These are phyloP conservation scores for Lasioglossum villosulum DNA, from an alignment of 2,888 invertebrate genomes.

Conservation along the genomic window DNA sequence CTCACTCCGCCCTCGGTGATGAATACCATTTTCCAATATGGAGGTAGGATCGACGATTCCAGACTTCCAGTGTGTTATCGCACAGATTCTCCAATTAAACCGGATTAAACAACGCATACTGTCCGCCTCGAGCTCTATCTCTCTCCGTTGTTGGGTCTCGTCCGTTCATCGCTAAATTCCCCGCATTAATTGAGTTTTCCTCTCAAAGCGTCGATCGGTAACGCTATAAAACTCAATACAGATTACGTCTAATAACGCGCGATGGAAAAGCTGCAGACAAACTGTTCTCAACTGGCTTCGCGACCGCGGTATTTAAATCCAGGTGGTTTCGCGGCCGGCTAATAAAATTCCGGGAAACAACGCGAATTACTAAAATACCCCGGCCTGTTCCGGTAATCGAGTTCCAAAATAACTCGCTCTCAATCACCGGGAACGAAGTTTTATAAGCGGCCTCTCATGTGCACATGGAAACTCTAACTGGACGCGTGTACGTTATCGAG, in stretches of 20 bases:
- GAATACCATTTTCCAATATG: constrained; percentile 44
- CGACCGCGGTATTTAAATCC: constrained; percentile 18
- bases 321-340: not conserved
- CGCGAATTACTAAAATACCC: constrained; percentile 28
- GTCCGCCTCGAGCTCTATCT: not conserved
- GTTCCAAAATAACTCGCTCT: constrained; percentile 35
- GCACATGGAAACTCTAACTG: not conserved
- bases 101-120: constrained; percentile 13
- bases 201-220: not conserved
- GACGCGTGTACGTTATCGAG: not conserved
- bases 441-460: constrained; percentile 29
- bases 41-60: constrained; percentile 40
- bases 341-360: constrained; percentile 45
- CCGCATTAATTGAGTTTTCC: constrained; percentile 3
- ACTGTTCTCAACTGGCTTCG: not conserved
- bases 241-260: constrained; percentile 5
- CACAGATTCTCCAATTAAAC: not conserved
- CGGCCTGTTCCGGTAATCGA: constrained; percentile 36
- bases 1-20: not conserved
- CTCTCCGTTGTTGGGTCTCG: not conserved
- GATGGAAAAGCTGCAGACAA: not conserved
- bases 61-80: not conserved
- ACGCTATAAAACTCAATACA: constrained; percentile 5
- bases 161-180: constrained; percentile 8
- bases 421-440: constrained; percentile 42